These are phyloP conservation scores for Drosophila peninsularis DNA, from an alignment of 2,888 invertebrate genomes.

Conservation along the genomic window DNA sequence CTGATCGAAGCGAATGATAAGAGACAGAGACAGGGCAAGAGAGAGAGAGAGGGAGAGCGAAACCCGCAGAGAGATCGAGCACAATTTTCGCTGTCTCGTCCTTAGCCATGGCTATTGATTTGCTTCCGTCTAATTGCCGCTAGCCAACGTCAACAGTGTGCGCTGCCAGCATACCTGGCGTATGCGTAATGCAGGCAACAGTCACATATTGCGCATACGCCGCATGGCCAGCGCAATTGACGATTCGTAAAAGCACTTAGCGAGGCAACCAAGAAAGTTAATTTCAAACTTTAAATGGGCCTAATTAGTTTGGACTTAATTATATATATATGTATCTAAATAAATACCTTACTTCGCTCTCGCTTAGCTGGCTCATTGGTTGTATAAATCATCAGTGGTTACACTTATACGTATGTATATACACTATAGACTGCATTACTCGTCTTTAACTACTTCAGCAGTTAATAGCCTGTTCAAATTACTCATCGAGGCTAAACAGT, in stretches of 20 bases:
- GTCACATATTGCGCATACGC: conserved; percentile 49
- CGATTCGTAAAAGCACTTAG: not conserved
- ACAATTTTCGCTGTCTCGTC: conserved; percentile 50
- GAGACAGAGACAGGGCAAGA: not conserved
- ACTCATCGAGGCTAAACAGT: not conserved
- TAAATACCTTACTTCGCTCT: too few species aligned
- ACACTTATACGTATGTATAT: too few species aligned
- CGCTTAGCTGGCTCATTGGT: too few species aligned
- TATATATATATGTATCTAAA: too few species aligned
- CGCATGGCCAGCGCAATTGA: conserved; percentile 14
- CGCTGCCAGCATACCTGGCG: conserved; percentile 54
- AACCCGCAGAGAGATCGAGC: conserved; percentile 22
- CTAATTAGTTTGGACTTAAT: too few species aligned
- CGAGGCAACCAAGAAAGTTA: not conserved
- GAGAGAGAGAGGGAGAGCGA: conserved; percentile 24
- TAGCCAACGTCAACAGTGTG: conserved; percentile 43
- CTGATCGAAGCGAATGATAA: conserved; percentile 5
- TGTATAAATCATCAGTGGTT: too few species aligned
- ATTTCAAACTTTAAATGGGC: not conserved
- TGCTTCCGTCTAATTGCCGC: conserved; percentile 44
- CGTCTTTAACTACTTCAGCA: too few species aligned
- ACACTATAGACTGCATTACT: too few species aligned
- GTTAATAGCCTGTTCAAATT: too few species aligned
- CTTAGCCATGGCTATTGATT: conserved; percentile 64
- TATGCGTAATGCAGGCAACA: conserved; percentile 53